phyloP scores from a whole-genome alignment of 2,113 vertebrate species.

The Mastomys natalensis region DNA sequence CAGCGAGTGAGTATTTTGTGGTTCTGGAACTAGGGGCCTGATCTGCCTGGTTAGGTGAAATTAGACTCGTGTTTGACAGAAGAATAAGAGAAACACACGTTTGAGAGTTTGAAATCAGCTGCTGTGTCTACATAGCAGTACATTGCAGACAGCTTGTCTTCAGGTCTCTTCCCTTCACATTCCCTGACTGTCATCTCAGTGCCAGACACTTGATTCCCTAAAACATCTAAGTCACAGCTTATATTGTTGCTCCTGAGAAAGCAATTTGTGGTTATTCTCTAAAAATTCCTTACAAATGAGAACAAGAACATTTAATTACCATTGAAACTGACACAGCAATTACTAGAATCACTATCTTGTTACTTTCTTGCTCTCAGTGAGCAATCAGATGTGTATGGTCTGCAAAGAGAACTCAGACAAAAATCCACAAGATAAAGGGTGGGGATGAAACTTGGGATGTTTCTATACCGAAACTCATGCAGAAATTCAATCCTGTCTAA shows the following conservation, averaged over 20 bases:
- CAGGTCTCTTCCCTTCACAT: neutral
- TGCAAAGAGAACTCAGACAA: neutral
- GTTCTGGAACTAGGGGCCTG: neutral
- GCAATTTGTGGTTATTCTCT: slow-evolving; percentile 47
- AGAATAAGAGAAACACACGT: neutral
- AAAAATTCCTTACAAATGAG: slow-evolving; percentile 55
- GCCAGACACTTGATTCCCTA: neutral
- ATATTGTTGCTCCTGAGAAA: slow-evolving; percentile 35
- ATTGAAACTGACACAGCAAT: neutral
- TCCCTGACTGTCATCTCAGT: neutral
- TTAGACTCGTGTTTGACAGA: neutral
- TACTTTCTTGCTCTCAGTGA: slow-evolving; percentile 33
- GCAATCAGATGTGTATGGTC: neutral
- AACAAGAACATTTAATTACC: slow-evolving; percentile 59
- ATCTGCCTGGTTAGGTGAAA: neutral
- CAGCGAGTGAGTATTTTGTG: neutral
- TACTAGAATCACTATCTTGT: neutral
- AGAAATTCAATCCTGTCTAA: neutral
- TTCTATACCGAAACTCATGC: neutral
- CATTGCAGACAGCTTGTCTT: rapidly evolving
- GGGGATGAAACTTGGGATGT: neutral
- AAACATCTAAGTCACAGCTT: neutral
- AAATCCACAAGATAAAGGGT: neutral
- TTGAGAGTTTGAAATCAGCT: neutral
- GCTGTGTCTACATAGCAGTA: neutral